Base-by-base conservation (phyloP, 2,888 invertebrate genomes). In the Carcina quercana region DNA sequence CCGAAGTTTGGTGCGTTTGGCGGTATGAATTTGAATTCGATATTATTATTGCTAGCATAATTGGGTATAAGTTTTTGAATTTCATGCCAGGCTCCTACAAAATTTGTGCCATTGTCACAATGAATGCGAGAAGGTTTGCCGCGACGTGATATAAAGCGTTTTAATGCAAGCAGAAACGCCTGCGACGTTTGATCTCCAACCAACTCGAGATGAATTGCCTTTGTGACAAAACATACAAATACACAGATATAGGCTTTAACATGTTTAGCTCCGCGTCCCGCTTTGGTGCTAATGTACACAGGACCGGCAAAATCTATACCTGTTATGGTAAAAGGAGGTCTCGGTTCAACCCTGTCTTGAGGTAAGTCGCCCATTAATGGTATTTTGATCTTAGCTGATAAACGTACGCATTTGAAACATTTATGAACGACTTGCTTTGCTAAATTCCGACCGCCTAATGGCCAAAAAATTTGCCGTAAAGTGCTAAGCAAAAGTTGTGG, bases 291-390 rank as follows among this genome's bases (percentile, higher is more conserved):
- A 3, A 21, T 32, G 10, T 17, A 15, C 3, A 43, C 34, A 2
- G 43, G 46, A 3, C 50, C 50, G 1, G 46, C 45, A 13, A 43
- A 50, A 27, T 47, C 44, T 0, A 46, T 22, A 2, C 44, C 50
- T 1, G 33, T 34, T 13, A 4, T 34, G 12, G 33, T 15, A 25
- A 46, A 46, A 1, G 43, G 39, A 28, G 26, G 35, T 4, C 32
- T 35, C n/a, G 40, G 30, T 3, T 10, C 5, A 5, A 43, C 21
- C 1, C 45, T 43, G n/a, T 38, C 28, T 3, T 15, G 34, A 11
- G 45, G 50, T 15, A 48, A 38, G 12, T 44, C 41, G 5, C 48
- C 44, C 46, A 45, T 50, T 5, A 45, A 4, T 1, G 41, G 42
- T 2, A 32, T n/a, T 2, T 39, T 13, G 0, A 20, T 19, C 2